Base-by-base conservation (phyloP, 1,140 invertebrate genomes). In the Battus philenor region DNA sequence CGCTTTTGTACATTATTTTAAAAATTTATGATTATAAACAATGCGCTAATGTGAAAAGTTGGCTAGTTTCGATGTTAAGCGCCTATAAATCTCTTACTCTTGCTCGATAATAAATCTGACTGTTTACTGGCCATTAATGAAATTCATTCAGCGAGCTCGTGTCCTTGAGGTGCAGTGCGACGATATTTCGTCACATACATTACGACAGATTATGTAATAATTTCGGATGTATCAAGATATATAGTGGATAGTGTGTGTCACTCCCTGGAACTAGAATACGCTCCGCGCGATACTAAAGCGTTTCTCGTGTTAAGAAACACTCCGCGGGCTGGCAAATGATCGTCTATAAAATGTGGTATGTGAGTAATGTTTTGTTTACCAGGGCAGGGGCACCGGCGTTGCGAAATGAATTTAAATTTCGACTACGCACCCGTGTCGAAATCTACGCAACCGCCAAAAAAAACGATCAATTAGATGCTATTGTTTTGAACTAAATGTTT, bases 331-430 rank as follows among this genome's bases (percentile, higher is more conserved):
- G 62, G 54, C 59, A 61, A 58, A 55, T 52, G 49, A 45, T 31
- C 47, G 20, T 16, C 16, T 44, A 44, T 49, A 48, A 50, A 50
- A 45, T 44, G 20, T 38, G 49, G 46, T 30, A 50, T 47, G 44
- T 56, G 51, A 59, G 38, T 56, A 59, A 64, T 49, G 59, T 63
- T 46, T 47, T 68, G 63, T 73, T 68, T 68, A 69, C 57, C 59
- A 61, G 50, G 44, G 51, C 50, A 48, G 54, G 41, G 36, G 48
- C 55, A 41, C 2, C 3, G 30, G 29, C 6, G 31, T 68, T 68
- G 56, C 60, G 56, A 67, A 68, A 66, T 16, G 16, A 34, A 44
- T 56, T 50, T 41, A 47, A 43, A 52, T 53, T 62, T 61, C 47
- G 56, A 50, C 48, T 34, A 39, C 34, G 22, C 41, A 38, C 41